phyloP scores from a whole-genome alignment of 2,113 vertebrate species.

The Corythaixoides concolor region DNA sequence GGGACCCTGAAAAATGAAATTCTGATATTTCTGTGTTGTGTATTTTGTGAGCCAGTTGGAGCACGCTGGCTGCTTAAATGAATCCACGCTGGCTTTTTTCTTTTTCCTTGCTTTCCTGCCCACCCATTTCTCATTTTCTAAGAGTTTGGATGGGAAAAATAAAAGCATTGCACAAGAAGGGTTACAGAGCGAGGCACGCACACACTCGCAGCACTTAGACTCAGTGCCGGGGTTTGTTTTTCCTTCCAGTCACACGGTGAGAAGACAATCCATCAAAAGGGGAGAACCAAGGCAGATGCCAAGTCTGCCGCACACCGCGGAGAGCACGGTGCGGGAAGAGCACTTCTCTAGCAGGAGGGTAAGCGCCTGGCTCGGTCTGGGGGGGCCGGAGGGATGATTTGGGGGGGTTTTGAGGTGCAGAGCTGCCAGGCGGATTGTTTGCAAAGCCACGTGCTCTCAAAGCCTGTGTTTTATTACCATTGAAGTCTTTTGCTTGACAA shows the following conservation, averaged over 20 bases:
- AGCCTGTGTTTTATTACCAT: not conserved
- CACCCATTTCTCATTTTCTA: not conserved
- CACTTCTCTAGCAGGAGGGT: conserved; percentile 92
- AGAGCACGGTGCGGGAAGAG: conserved; percentile 85
- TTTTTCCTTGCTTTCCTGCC: not conserved
- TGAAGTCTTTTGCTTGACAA: not conserved
- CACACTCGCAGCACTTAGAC: rapidly evolving
- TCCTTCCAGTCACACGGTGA: conserved; percentile 83
- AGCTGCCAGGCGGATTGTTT: not conserved
- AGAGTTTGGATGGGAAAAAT: not conserved
- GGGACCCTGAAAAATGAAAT: not conserved
- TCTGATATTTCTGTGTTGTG: not conserved
- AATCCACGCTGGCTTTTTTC: not conserved
- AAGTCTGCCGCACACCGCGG: conserved; percentile 81
- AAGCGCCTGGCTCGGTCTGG: not conserved
- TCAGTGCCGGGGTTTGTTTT: not conserved
- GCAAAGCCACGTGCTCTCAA: not conserved
- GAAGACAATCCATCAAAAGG: conserved; percentile 83
- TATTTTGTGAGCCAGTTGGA: not conserved
- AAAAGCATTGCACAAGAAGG: not conserved
- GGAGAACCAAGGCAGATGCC: conserved; percentile 85
- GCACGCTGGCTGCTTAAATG: not conserved
- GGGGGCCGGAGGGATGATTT: not conserved
- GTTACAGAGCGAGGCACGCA: rapidly evolving
- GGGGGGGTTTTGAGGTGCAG: not conserved